phyloP scores from a whole-genome alignment of 2,797 vertebrate genomes.

The Peromyscus melanophrys region DNA sequence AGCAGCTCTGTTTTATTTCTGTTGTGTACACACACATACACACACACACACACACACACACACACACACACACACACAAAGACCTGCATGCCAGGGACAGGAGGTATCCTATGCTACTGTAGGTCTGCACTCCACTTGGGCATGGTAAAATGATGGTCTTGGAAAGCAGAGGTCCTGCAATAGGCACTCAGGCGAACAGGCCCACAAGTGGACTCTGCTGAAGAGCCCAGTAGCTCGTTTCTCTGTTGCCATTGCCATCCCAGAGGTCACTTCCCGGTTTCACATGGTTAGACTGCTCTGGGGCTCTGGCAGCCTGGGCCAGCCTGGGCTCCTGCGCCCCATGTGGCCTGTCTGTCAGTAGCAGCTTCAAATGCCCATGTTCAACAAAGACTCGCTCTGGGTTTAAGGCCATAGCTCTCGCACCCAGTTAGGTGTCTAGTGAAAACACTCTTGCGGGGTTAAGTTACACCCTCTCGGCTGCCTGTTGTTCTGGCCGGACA shows the following conservation, averaged over 20 bases:
- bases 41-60: neutral
- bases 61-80: too few species aligned
- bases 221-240: neutral
- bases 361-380: neutral
- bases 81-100: neutral
- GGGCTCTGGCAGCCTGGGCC: neutral
- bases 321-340: neutral
- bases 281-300: neutral
- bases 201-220: neutral
- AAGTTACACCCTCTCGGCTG: neutral
- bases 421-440: accelerated
- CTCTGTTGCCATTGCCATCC: neutral
- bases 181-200: neutral
- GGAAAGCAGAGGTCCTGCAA: neutral
- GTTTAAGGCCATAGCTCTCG: neutral
- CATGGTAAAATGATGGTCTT: neutral
- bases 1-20: too few species aligned
- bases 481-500: neutral
- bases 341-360: accelerated
- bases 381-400: neutral
- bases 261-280: neutral
- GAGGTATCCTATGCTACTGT: neutral
- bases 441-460: neutral
- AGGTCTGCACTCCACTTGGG: too few species aligned
- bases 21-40: accelerated